Base-by-base conservation (phyloP, 1,140 invertebrate species). In the Halotydeus destructor region DNA sequence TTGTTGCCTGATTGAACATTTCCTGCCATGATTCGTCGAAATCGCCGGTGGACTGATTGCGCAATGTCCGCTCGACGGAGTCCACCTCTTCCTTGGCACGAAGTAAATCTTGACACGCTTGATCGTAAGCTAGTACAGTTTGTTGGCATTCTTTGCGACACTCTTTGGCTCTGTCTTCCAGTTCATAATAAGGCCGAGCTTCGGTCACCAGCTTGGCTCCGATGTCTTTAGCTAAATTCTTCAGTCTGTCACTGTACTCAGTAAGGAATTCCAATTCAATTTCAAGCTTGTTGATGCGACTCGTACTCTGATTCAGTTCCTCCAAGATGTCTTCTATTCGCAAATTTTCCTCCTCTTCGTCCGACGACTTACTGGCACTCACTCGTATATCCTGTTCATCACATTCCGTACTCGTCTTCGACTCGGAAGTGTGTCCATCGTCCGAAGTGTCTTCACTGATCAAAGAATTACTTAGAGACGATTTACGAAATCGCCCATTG, bases 1-100 rank as follows among this genome's bases (percentile, higher is more conserved):
- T 74, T 6, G 83, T 91, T 41, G 85, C 84, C 65, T 91, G 82
- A 62, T 94, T 94, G 16, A 96, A 68, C 82, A 91, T 91, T 68
- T 94, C 88, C 63, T 94, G 88, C 86, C 86, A 94, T 25, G 85
- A 84, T 55, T 80, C 78, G 60, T 91, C 84, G 60, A 86, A 81
- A 57, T 79, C 71, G 22, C 19, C 9, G 27, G 1, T 28, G 55
- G 77, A 53, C 43, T 55, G 75, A 53, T 72, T 76, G 49, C 82
- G 64, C 58, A 83, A 81, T 31, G 81, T 70, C 57, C 83, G 72
- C 61, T 94, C 88, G 2, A 86, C 85, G 46, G 89, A 58, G 5
- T 78, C 75, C 45, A 94, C 83, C 34, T 85, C 89, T 65, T 93
- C 84, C 63, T 89, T 89, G 3, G 88, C 86, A n/a, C 84, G 84